A percentile compares a stretch with the other conserved stretches of the same genome.
These are phyloP conservation scores for Clarias fuscus DNA, from an alignment of 2,797 vertebrate genomes.

Conservation along the genomic window DNA sequence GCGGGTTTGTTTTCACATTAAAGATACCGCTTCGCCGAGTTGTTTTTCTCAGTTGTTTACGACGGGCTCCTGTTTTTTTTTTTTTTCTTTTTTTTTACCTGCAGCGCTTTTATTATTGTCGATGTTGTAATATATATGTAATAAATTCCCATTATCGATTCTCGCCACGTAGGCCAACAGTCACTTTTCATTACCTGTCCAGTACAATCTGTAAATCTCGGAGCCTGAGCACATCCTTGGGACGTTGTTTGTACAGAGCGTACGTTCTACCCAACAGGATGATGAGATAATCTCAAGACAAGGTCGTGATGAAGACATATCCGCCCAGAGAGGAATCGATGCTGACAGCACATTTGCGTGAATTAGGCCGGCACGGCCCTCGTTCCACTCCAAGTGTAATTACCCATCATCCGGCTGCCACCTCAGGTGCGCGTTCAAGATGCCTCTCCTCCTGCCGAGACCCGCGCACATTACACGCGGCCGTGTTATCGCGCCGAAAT, in stretches of 20 bases:
- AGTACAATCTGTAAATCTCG: constrained; percentile 74
- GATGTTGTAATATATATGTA: not conserved
- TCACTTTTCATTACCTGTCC: constrained; percentile 75
- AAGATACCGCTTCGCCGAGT: constrained; percentile 40
- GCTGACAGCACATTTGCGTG: constrained; percentile 77
- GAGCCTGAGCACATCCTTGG: not conserved
- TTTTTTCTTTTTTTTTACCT: not conserved
- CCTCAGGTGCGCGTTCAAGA: constrained; percentile 68
- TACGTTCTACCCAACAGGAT: constrained; percentile 51
- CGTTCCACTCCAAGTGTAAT: constrained; percentile 66
- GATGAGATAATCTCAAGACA: constrained; percentile 61
- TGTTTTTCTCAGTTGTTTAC: not conserved
- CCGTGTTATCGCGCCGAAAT: constrained; percentile 14
- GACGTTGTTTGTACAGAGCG: constrained; percentile 5
- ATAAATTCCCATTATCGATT: constrained; percentile 69
- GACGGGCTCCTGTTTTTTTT: not conserved
- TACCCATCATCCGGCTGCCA: constrained; percentile 59
- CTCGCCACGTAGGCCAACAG: constrained; percentile 63
- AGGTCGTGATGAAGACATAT: constrained; percentile 74
- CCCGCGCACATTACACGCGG: not conserved
- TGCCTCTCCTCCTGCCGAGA: constrained; percentile 36
- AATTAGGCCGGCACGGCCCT: constrained; percentile 67
- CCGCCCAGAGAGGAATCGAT: constrained; percentile 73
- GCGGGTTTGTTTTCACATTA: constrained; percentile 36
- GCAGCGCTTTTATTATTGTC: not conserved